A percentile compares a stretch with the other conserved stretches of the same genome.
Conservation (phyloP, 2,113 vertebrate species). For the Chunga burmeisteri region DNA sequence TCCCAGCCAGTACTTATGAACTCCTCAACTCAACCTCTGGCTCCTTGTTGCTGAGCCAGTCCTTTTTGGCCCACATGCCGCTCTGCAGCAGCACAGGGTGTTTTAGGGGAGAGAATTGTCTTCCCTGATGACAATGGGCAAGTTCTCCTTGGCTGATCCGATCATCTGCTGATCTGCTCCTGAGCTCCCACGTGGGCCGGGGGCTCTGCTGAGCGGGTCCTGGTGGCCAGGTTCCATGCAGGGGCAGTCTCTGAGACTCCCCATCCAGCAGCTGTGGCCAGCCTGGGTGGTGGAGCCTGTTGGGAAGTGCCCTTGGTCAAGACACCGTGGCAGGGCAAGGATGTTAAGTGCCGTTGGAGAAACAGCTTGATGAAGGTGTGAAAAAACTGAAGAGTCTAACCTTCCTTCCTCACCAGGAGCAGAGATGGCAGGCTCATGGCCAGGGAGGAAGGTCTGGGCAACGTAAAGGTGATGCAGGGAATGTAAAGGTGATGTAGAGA, state of each 20-base stretch:
- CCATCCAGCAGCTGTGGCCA: background rate
- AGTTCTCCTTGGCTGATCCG: background rate
- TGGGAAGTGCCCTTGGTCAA: background rate
- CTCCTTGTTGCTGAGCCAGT: background rate
- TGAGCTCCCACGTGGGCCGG: accelerated
- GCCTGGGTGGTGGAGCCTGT: background rate
- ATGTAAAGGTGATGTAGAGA: background rate
- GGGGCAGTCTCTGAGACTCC: background rate
- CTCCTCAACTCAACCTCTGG: background rate
- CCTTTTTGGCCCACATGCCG: accelerated
- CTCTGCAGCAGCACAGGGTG: background rate
- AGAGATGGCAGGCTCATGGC: background rate
- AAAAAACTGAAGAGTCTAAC: background rate
- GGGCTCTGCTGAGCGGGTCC: background rate
- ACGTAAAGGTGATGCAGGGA: background rate
- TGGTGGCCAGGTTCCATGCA: background rate
- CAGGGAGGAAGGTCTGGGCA: background rate
- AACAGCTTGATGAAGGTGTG: background rate
- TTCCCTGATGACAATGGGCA: background rate
- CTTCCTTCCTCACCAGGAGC: background rate
- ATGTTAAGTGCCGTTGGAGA: background rate
- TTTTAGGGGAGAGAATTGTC: background rate
- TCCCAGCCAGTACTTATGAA: background rate
- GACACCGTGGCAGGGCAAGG: background rate
- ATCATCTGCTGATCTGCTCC: background rate